phyloP scores from a whole-genome alignment of 2,888 invertebrate genomes.

The Eumacrocentrus americanus region DNA sequence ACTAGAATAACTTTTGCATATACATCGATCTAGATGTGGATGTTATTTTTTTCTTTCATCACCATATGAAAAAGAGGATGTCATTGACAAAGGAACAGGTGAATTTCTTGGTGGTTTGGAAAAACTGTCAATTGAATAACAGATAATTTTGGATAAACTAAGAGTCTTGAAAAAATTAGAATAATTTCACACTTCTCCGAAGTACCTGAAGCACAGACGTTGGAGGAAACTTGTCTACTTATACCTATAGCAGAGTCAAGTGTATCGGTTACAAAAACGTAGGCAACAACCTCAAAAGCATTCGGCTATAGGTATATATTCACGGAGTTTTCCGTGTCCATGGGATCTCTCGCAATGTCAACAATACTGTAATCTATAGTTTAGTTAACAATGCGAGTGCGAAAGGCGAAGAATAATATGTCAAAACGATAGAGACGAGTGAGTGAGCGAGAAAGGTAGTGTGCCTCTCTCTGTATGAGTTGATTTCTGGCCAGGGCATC shows the following conservation, averaged over 20 bases:
- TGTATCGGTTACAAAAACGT: background rate
- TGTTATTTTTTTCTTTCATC: too few relatives aligned
- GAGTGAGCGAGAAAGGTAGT: too few relatives aligned
- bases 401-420: conserved; percentile 48
- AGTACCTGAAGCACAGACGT: background rate
- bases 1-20: too few relatives aligned
- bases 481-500: too few relatives aligned
- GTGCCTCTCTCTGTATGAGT: too few relatives aligned
- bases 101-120: background rate
- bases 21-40: too few relatives aligned
- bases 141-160: background rate
- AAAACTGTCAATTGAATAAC: background rate
- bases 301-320: too few relatives aligned
- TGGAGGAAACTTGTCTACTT: background rate
- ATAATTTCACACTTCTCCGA: background rate
- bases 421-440: conserved; percentile 23
- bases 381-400: conserved; percentile 56
- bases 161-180: background rate
- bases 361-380: conserved; percentile 54
- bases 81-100: too few relatives aligned
- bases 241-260: conserved; percentile 4
- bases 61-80: too few relatives aligned
- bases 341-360: conserved; percentile 14
- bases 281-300: conserved; percentile 18
- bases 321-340: too few relatives aligned